These are phyloP conservation scores for Trichogramma evanescens DNA, from an alignment of 2,888 invertebrate species.

Conservation along the genomic window DNA sequence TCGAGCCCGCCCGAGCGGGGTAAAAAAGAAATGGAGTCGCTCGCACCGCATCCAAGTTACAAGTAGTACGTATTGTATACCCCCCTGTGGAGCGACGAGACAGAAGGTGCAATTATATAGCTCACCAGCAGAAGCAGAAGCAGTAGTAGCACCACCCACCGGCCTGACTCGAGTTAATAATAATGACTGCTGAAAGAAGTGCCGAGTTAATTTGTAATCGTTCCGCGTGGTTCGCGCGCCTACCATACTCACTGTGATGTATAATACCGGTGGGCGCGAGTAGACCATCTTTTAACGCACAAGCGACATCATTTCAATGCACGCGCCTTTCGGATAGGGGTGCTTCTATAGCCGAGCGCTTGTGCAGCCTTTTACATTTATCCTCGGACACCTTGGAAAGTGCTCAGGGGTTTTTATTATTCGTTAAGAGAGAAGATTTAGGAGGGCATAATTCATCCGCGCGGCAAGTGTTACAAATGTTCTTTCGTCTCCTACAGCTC, in stretches of 20 bases:
- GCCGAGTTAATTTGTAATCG: slow-evolving; percentile 44
- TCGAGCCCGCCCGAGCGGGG: slow-evolving; percentile 1
- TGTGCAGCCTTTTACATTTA: no score
- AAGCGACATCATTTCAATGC: no score
- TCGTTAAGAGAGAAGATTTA: no score
- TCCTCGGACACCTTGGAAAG: no score
- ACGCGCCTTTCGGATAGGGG: no score
- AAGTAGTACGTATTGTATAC: not conserved
- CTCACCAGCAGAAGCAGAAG: not conserved
- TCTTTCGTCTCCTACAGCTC: no score
- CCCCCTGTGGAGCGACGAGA: slow-evolving; percentile 13
- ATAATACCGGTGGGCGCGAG: not conserved
- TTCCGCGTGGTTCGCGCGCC: slow-evolving; percentile 19
- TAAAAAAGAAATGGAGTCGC: slow-evolving; percentile 21
- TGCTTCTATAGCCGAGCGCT: no score
- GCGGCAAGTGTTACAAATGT: no score
- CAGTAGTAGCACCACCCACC: not conserved
- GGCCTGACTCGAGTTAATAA: slow-evolving; percentile 23
- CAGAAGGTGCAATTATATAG: slow-evolving; percentile 25
- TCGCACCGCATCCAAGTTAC: not conserved
- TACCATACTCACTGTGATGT: slow-evolving; percentile 30
- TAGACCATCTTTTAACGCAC: no score
- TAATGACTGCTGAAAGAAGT: slow-evolving; percentile 38
- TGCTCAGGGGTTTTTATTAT: no score
- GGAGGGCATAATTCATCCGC: no score